Evolutionary conservation across 2,888 invertebrate genomes (phyloP), one percentile per base, ranked within the genome.

Genomic region (Rhimphoctona megacephalus): DNA sequence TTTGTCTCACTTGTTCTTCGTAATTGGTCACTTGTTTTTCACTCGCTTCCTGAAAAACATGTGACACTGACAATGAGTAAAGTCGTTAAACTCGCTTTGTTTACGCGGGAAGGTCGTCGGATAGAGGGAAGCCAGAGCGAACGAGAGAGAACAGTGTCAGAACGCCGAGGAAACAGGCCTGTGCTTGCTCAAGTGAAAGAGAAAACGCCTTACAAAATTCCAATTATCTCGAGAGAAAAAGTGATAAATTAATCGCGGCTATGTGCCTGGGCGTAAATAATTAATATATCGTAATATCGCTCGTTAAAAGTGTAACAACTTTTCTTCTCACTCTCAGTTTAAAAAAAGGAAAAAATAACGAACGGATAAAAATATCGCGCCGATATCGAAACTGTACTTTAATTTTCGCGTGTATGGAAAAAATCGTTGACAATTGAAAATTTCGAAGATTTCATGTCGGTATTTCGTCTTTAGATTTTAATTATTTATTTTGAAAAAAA

Each of bases 11-110:
- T 74, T 19, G n/a, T 17, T 74, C 72, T 73, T 57, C 67, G 49
- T 78, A n/a, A 61, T 83, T 52, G 43, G 72, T 83, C n/a, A 22
- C 17, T 76, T 39, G 36, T 39, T 76, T 76, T 46, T 22, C 46
- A 43, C 9, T 25, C 33, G 14, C 49, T 49, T 30, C n/a, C 46
- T 19, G 30, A 66, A 66, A 77, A 61, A 5, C 66, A 9, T 19
- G 61, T 70, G 25, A 82, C 79, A 82, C 73, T 54, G 80, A 76
- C 79, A 82, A 77, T 54, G 80, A 76, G 64, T 54, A 54, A 66
- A 57, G 83, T 83, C 83, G 72, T 86, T 83, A 81, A 66, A 81
- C 73, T 52, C 81, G 86, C 81, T 86, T 81, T 83, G 83, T 86
- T 86, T 86, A 81, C 77, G 49, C 64, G 46, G 43, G 22, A 76